phyloP scores from a whole-genome alignment of 1,140 invertebrate species.

The Drosophila micromelanica region DNA sequence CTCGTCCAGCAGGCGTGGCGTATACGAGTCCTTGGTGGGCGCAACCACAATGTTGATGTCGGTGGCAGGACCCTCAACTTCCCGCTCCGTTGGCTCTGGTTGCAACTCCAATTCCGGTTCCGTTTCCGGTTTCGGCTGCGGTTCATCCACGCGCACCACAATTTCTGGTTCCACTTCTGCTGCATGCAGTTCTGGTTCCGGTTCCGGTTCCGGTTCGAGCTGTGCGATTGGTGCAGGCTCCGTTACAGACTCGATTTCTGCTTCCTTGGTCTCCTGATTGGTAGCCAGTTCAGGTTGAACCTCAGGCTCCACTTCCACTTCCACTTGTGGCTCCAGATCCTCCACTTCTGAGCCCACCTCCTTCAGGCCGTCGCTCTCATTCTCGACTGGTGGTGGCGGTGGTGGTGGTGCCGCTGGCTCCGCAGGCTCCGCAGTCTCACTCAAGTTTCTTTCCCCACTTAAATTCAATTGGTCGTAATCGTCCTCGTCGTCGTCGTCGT shows the following conservation, averaged over 20 bases:
- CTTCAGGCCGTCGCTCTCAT: not conserved
- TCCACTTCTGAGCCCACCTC: not conserved
- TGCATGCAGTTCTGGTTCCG: conserved; percentile 2
- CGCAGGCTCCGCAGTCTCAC: not conserved
- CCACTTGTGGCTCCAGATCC: not conserved
- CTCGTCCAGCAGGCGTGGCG: conserved; percentile 63
- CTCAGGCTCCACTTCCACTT: not conserved
- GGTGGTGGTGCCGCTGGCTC: conserved; percentile 39
- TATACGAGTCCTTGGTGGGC: conserved; percentile 65
- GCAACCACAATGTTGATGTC: conserved; percentile 43
- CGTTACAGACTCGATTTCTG: not conserved
- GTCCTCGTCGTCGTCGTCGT: conserved; percentile 50
- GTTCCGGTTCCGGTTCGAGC: not conserved
- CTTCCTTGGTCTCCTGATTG: not conserved
- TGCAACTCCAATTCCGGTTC: conserved; percentile 1
- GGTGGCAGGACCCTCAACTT: conserved; percentile 10
- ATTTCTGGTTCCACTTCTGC: not conserved
- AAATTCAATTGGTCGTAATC: conserved; percentile 2
- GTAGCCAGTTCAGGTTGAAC: no score
- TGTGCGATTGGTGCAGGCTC: not conserved
- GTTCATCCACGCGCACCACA: not conserved
- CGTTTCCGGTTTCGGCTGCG: conserved; percentile 9
- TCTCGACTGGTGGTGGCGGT: conserved; percentile 36
- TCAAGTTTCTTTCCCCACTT: not conserved
- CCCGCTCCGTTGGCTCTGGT: not conserved